A percentile compares a stretch with the other conserved stretches of the same genome.
Conservation (phyloP, 2,113 vertebrate species). For the Pelecanoides urinatrix region DNA sequence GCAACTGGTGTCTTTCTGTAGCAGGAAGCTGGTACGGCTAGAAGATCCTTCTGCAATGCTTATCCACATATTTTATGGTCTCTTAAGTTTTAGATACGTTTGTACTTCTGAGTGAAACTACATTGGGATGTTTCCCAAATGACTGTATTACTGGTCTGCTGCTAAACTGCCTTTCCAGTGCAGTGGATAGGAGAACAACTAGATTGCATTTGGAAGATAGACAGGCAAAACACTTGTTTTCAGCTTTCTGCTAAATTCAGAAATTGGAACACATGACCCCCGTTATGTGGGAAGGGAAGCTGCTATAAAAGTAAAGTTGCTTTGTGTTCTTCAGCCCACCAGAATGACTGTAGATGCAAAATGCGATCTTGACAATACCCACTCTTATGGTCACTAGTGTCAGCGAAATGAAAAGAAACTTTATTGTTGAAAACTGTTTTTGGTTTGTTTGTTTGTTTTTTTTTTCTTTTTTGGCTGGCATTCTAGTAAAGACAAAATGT, state of each 20-base stretch:
- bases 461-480: accelerated
- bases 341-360: background rate
- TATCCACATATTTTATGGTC: background rate
- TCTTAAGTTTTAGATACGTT: background rate
- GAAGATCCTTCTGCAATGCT: background rate
- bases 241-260: background rate
- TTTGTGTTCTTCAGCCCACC: background rate
- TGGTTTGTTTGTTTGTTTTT: background rate
- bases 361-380: background rate
- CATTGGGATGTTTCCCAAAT: background rate
- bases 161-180: background rate
- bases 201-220: background rate
- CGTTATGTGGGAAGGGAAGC: background rate
- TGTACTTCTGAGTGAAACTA: background rate
- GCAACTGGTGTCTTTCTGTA: background rate
- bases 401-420: background rate
- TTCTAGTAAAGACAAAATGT: background rate
- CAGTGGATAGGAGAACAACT: background rate
- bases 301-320: background rate
- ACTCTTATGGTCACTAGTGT: background rate
- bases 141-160: background rate
- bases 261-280: background rate
- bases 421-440: background rate
- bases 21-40: background rate
- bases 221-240: background rate